Base-by-base conservation (phyloP, 2,113 vertebrate genomes). In the Heterotilapia buettikoferi region DNA sequence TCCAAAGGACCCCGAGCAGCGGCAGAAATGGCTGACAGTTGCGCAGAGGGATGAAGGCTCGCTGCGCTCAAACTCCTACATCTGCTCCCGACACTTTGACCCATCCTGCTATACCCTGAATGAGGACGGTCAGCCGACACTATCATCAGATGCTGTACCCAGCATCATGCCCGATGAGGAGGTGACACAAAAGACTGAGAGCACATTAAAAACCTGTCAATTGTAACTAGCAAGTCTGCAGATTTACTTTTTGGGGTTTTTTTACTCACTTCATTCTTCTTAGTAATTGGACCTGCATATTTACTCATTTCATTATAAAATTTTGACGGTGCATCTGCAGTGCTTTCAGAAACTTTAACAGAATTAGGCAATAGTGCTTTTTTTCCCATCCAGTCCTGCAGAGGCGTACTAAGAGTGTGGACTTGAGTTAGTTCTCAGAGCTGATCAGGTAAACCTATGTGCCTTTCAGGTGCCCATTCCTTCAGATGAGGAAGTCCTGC, bases 81-180 rank as follows among this genome's bases (percentile, higher is more conserved):
- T 94, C 78, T 95, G 94, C 76, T 95, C 94, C 3, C 84, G 66
- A 45, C 94, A 95, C 90, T 95, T 95, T 10, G 87, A 87, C 1
- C 4, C 80, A 5, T 82, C 84, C 33, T 92, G 93, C 53, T 94
- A 93, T 61, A 56, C 53, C 1, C n/a, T 61, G 54, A 83, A 11
- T 9, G 88, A 90, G 12, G 89, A 87, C 0, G 87, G 88, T n/a
- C 84, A 80, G 82, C 21, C 19, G 45, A 85, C 7, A 5, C 88
- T 95, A 3, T 78, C 54, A 2, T 8, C 84, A 1, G 91, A 93
- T n/a, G 89, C 93, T 3, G 31, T 89, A 2, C 94, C 94, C 9
- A 93, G 88, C 56, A 24, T 91, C 50, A 1, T 78, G 3, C 7
- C 84, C 1, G 82, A 21, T n/a, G 81, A 80, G 2, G 76, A 92